Percentiles rank a stretch among this genome's conserved stretches.
Conservation (phyloP, 2,113 vertebrate genomes). For the Azemiops feae region DNA sequence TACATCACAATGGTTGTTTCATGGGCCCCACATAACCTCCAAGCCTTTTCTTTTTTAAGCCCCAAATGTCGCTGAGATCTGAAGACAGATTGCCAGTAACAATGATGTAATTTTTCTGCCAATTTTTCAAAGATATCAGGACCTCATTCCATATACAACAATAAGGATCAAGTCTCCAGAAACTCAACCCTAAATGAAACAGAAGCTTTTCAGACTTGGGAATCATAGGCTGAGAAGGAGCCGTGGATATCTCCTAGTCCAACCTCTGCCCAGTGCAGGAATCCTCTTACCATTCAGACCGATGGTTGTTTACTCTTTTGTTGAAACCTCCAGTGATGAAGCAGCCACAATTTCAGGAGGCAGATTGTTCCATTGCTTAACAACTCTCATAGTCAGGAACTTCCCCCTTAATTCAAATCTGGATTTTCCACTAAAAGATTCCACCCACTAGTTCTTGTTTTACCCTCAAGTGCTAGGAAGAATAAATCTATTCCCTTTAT, state of each 20-base stretch:
- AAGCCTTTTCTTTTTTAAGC: no score
- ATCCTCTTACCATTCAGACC: no score
- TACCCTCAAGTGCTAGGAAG: background rate
- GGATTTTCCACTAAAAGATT: background rate
- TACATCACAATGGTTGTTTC: background rate
- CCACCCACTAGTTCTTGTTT: background rate
- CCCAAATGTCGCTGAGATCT: no score
- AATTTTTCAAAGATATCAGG: no score
- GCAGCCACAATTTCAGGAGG: background rate
- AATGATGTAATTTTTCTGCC: no score
- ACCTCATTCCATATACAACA: no score
- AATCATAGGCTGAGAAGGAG: background rate
- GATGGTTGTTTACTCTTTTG: no score
- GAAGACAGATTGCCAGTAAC: no score
- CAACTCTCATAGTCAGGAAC: background rate
- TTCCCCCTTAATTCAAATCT: background rate
- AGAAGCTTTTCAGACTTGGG: background rate
- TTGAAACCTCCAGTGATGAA: background rate
- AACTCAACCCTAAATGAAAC: background rate
- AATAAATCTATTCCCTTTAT: background rate
- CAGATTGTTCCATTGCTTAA: background rate
- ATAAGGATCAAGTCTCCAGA: no score
- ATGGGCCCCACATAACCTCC: background rate
- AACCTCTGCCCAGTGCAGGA: background rate
- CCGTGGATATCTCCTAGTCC: background rate